Percentiles rank a stretch among this genome's conserved stretches.
Conservation (phyloP, 2,113 vertebrate genomes). For the Grammomys surdaster region DNA sequence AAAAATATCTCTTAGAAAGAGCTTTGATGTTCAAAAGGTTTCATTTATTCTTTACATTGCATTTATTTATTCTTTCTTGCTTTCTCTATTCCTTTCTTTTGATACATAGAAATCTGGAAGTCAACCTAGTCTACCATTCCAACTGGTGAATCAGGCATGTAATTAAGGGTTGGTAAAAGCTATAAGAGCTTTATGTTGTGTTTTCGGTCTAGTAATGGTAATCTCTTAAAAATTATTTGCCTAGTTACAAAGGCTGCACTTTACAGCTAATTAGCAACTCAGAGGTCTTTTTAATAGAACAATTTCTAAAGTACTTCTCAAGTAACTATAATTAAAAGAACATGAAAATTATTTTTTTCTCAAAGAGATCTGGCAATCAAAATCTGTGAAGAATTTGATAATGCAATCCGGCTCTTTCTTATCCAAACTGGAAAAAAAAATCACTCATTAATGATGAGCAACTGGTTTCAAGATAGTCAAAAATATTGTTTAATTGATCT, state of each 20-base stretch:
- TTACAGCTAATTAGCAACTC: constrained; percentile 31
- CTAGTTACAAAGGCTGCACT: neutral
- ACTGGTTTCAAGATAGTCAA: constrained; percentile 12
- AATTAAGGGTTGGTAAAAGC: neutral
- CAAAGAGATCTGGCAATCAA: neutral
- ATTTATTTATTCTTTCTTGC: neutral
- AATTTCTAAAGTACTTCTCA: constrained; percentile 54
- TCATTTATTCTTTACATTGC: neutral
- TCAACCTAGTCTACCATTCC: neutral
- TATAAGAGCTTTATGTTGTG: constrained; percentile 25
- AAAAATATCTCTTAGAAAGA: constrained; percentile 6
- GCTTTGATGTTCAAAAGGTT: constrained; percentile 20
- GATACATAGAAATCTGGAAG: constrained; percentile 16
- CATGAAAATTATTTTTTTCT: constrained; percentile 18
- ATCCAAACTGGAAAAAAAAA: neutral
- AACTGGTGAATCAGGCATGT: neutral
- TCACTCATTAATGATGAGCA: neutral
- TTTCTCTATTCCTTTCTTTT: neutral
- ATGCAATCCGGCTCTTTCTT: neutral
- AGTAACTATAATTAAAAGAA: constrained; percentile 18
- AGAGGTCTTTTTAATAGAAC: constrained; percentile 19
- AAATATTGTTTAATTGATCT: neutral
- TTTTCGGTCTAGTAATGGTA: constrained; percentile 58
- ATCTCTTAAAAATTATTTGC: constrained; percentile 41
- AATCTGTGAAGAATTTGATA: constrained; percentile 21